Evolutionary conservation across 2,113 vertebrate species (phyloP), one percentile per base, ranked within the genome.

Genomic region (Oncorhynchus nerka): DNA sequence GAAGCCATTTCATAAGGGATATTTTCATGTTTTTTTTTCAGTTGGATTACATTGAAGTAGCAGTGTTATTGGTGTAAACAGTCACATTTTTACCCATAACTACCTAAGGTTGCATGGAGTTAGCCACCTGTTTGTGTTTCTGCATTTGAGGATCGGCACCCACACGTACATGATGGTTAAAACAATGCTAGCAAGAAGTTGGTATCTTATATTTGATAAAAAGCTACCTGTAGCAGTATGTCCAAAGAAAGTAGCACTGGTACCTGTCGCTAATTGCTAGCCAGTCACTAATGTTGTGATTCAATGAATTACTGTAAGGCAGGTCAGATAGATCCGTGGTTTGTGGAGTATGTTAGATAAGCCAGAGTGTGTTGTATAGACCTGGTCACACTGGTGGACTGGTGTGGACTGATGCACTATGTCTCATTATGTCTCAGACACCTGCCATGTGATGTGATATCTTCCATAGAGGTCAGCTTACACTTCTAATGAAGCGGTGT

Each of bases 401-500:
- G 16, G 80, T 72, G 67, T 79, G 80, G 80, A 82, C 79, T 68
- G 74, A 72, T 66, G 82, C 73, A 78, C 39, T 22, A 22, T 62
- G 78, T 83, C 81, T 80, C 81, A 87, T 79, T 22, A 22, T 62
- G 78, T 83, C 82, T 81, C 81, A 88, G 80, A 89, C 87, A 88
- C 81, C 81, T 88, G 88, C 84, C 87, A 89, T 39, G 78, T 5
- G 12, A 78, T 82, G 78, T 5, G 12, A 78, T 81, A 87, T 75
- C 86, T 85, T 88, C 88, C 49, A 22, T 80, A 87, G 88, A 89
- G 83, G 81, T 86, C 71, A 39, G 80, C 83, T 79, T 84, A 87
- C 34, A 39, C 34, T 39, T 82, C 84, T 88, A 87, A 92, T 86
- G 87, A 88, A 81, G 82, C 86, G 65, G 80, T 26, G 59, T 72